phyloP scores from a whole-genome alignment of 2,797 vertebrate species.

The Taeniopygia guttata region DNA sequence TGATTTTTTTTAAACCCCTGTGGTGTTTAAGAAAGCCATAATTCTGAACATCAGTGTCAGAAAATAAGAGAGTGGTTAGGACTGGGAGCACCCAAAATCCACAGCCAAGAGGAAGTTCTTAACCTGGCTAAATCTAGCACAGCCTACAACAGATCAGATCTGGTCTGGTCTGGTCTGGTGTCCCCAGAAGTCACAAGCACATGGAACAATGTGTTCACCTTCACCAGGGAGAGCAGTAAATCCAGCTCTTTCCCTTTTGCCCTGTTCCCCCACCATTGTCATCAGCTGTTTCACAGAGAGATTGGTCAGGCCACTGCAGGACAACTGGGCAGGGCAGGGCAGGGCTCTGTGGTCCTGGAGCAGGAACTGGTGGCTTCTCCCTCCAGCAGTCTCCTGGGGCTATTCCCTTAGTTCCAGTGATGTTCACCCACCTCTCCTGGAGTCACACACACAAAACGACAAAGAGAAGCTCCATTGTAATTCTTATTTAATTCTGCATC shows the following conservation, averaged over 20 bases:
- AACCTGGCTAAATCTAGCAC: background rate
- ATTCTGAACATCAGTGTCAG: background rate
- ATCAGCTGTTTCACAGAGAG: background rate
- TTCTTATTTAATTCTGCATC: background rate
- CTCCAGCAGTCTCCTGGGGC: background rate
- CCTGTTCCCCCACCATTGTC: background rate
- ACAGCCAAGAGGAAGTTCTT: background rate
- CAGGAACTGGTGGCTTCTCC: background rate
- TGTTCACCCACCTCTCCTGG: background rate
- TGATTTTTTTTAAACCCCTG: background rate
- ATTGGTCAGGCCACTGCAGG: rapidly evolving
- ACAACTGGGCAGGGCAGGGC: background rate
- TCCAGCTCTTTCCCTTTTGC: background rate
- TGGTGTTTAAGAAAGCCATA: background rate
- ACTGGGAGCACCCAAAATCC: background rate
- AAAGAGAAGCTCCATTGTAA: background rate
- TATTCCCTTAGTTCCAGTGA: background rate
- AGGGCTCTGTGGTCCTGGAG: background rate
- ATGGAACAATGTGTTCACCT: background rate
- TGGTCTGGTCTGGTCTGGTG: background rate
- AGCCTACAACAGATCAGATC: background rate
- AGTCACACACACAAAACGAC: rapidly evolving
- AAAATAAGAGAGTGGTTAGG: background rate
- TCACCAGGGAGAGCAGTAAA: background rate
- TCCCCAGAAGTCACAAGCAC: background rate